Evolutionary conservation across 2,888 invertebrate genomes (phyloP), one percentile per base, ranked within the genome.

Genomic region (Apomyelois bistriatella): DNA sequence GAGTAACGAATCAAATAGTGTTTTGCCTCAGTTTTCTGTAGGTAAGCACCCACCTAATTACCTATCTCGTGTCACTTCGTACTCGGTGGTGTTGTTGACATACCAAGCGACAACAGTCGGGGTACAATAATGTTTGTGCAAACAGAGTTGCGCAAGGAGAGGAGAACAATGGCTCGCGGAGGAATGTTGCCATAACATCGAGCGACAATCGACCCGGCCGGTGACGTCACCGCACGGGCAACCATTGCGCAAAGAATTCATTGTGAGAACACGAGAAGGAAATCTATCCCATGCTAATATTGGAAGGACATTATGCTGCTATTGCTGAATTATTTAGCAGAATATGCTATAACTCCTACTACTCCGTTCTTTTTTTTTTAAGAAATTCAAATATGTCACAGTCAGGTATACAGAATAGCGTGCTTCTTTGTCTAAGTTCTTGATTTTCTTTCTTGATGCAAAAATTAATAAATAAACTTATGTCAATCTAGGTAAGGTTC

Each of bases 121-220:
- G 68, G 65, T 72, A 65, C 70, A 72, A 73, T 58, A 73, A 76
- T 87, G 81, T 89, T 89, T 87, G 76, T 46, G 71, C 71, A 88
- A 87, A 87, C 79, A 81, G 56, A 60, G 74, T 86, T 85, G 82
- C 78, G 82, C 78, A 86, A 85, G 76, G 70, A 67, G 67, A 67
- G 61, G 66, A 66, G 84, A 86, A 89, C 88, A 89, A 89, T 86
- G 77, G 78, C 62, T 57, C 66, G 66, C 67, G 71, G 70, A 71
- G 70, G 67, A 69, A 72, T 85, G 75, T 87, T 89, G 76, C 80
- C 83, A 87, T 85, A 89, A 89, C 81, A 88, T 73, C 59, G 58
- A 65, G 62, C 72, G 70, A 72, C 74, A 74, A 72, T 73, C 65
- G 66, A 59, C 51, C 55, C 56, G 48, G 59, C 56, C 49, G 47